Evolutionary conservation across 2,797 vertebrate species (phyloP), one percentile per base, ranked within the genome.

Genomic region (Balearica regulorum): DNA sequence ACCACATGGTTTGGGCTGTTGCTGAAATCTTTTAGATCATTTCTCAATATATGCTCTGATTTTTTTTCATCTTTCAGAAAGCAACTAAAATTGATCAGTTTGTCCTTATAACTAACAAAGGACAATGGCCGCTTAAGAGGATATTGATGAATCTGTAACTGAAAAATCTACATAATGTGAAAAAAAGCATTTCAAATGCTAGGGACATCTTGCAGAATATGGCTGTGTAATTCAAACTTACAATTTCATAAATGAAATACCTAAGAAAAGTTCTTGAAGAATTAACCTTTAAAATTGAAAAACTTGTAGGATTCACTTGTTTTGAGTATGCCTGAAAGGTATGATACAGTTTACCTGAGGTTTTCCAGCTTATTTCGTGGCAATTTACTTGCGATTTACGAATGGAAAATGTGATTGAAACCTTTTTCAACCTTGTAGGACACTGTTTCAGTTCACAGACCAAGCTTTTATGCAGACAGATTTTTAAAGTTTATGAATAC

Each of bases 401-500:
- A 76, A 19, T 6, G 43, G 76, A 70, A 94, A 76, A 48, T 72
- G 31, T 90, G 53, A 65, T 62, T 10, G 39, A 81, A 11, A 55
- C 7, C 20, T 79, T 94, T 80, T 69, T 93, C 87, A 97, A 90
- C 97, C 76, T 97, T 97, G 53, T 96, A 99, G 99, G 99, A 99
- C 77, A 99, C 99, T 0, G 98, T 99, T 96, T 99, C 99, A 2
- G 99, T 99, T 95, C 99, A 99, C 95, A 98, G 99, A 94, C 99
- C 99, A 37, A 98, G 99, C 91, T 99, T 99, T 98, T 99, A 99
- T 70, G 99, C 99, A 87, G 99, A 99, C 94, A 99, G 99, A 96
- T 99, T 99, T 98, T 98, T 99, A 81, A 99, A 99, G 97, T 99
- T 99, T 98, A 99, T 99, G 99, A 99, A 98, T 98, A 98, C 98